These are phyloP conservation scores for Lanius ludovicianus DNA, from an alignment of 2,113 vertebrate species.

Conservation along the genomic window DNA sequence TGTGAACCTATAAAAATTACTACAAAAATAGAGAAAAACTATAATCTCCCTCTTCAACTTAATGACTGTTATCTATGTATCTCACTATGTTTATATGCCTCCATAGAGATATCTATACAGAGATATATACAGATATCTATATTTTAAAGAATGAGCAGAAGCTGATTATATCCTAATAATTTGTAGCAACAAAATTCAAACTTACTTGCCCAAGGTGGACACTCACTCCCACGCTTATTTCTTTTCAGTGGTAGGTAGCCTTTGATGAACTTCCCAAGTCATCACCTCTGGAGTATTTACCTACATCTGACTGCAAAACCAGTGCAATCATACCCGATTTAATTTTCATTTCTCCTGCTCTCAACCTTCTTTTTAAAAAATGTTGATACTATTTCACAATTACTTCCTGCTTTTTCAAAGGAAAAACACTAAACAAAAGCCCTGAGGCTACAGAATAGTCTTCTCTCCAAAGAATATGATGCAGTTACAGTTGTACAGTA, in stretches of 20 bases:
- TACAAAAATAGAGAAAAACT: neutral
- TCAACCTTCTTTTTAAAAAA: accelerated
- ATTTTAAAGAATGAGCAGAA: neutral
- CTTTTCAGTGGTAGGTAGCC: neutral
- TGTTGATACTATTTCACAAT: neutral
- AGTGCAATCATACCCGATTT: neutral
- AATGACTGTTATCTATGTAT: neutral
- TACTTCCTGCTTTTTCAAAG: neutral
- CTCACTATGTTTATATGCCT: neutral
- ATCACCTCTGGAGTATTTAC: neutral
- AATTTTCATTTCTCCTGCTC: neutral
- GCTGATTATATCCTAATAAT: neutral
- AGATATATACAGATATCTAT: accelerated
- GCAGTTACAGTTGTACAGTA: neutral
- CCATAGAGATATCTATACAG: neutral
- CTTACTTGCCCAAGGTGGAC: neutral
- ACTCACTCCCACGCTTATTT: neutral
- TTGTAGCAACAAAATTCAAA: neutral
- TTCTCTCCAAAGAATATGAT: neutral
- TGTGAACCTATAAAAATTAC: neutral
- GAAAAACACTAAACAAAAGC: neutral
- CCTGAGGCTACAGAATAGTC: neutral
- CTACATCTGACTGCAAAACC: neutral
- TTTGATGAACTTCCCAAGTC: neutral
- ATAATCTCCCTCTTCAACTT: neutral